A percentile compares a stretch with the other conserved stretches of the same genome.
These are phyloP conservation scores for Lissocephala sabroskyi DNA, from an alignment of 2,888 invertebrate genomes.

Conservation along the genomic window DNA sequence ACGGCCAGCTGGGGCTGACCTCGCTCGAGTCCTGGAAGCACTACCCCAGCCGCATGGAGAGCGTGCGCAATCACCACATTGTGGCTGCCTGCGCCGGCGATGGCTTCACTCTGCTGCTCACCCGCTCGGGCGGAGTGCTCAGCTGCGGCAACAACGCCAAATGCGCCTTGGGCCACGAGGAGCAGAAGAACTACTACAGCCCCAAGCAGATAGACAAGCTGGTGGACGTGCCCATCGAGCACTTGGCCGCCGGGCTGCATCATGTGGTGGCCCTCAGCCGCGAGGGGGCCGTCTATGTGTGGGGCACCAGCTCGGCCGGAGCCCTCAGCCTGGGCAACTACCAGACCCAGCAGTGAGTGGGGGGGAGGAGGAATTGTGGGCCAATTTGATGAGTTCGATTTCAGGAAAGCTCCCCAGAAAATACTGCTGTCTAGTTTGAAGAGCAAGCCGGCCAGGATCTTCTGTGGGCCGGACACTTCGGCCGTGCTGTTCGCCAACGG, in stretches of 20 bases:
- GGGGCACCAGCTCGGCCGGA: conserved; percentile 77
- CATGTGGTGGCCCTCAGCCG: conserved; percentile 78
- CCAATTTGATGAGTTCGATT: not conserved
- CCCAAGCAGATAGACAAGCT: conserved; percentile 76
- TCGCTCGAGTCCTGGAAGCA: conserved; percentile 73
- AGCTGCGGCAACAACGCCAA: conserved; percentile 79
- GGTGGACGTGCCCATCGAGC: conserved; percentile 76
- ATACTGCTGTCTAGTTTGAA: conserved; percentile 70
- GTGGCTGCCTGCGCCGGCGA: conserved; percentile 77
- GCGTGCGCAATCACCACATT: conserved; percentile 77
- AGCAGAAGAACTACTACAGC: conserved; percentile 74
- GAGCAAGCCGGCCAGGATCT: conserved; percentile 74
- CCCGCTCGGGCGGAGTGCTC: conserved; percentile 79
- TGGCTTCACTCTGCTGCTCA: conserved; percentile 79
- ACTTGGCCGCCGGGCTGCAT: conserved; percentile 76
- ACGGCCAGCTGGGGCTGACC: conserved; percentile 79
- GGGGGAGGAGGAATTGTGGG: not conserved
- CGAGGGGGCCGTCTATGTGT: conserved; percentile 78
- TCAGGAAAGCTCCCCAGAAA: conserved; percentile 64
- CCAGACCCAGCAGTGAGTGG: conserved; percentile 62
- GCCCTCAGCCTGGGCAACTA: conserved; percentile 75
- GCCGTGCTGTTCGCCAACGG: conserved; percentile 77
- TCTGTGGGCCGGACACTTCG: conserved; percentile 78
- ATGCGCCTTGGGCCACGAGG: conserved; percentile 79
- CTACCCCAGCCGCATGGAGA: conserved; percentile 76